Evolutionary conservation across 92 coral and sea anemone species (phyloP), one percentile per base, ranked within the genome.

Genomic region (Epizoanthus fatuus): DNA sequence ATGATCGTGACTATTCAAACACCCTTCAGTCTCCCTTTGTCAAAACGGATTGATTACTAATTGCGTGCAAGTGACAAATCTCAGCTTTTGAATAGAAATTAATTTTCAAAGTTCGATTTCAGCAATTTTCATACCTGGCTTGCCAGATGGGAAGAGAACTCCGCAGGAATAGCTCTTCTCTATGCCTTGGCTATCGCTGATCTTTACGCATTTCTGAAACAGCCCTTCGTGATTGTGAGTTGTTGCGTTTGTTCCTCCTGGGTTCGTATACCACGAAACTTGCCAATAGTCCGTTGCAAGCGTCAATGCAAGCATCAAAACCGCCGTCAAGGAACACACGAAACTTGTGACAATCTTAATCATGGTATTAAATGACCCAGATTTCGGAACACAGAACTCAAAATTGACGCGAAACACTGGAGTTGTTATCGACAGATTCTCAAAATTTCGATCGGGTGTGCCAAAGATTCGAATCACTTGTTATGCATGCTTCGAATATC

Each of bases 211-310:
- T 70, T 89, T 76, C 71, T 78, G 91, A 91, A 96, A 96, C 75
- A 96, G 66, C 10, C 98, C 98, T 87, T 91, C 94, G 35, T 96
- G 92, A 69, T 90, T 87, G 55, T 84, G 87, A 47, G 79, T 79
- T 0, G 89, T 91, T 5, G 94, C 85, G 15, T 81, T 60, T 10
- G 92, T 49, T 8, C 53, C 90, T 7, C 90, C 95, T 12, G 66
- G 75, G 42, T 90, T 95, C 56, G 86, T 85, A 16, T 72, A 72
- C 95, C 93, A 94, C 93, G 88, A 89, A 60, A 94, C 92, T 77
- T 86, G 92, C 99, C 97, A 96, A 59, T 91, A 92, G 64, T 95
- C 93, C 9, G 97, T 96, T 53, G 94, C 96, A 10, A 96, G 69
- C n/a, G 98, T 94, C 87, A 96, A 82, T 87, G 92, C 83, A 32